Conservation (phyloP, 2,113 vertebrate genomes). For the Megalops atlanticus region DNA sequence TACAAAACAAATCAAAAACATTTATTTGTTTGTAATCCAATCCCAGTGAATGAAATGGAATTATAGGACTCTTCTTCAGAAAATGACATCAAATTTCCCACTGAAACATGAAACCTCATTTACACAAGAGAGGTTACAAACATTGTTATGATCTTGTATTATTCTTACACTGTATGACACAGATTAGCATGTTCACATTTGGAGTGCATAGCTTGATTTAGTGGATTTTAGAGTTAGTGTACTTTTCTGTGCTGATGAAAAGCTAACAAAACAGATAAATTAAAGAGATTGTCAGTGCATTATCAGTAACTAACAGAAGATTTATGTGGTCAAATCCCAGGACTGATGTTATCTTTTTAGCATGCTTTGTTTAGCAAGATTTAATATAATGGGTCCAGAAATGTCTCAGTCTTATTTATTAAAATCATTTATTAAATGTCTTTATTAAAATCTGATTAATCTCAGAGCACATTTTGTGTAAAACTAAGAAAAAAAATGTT, state of each 20-base stretch:
- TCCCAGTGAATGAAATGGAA: slow-evolving; percentile 35
- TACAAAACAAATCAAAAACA: slow-evolving; percentile 43
- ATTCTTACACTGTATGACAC: background rate
- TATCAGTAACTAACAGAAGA: slow-evolving; percentile 41
- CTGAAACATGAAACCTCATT: background rate
- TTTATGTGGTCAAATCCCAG: background rate
- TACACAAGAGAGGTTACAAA: background rate
- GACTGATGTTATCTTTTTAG: background rate
- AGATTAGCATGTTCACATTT: background rate
- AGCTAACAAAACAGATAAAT: slow-evolving; percentile 42
- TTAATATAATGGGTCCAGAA: too few relatives aligned
- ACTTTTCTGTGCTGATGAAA: background rate
- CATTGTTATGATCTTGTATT: background rate
- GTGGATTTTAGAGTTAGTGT: background rate
- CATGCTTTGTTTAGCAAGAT: background rate
- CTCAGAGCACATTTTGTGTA: too few relatives aligned
- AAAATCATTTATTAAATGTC: too few relatives aligned
- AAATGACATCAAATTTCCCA: slow-evolving; percentile 29
- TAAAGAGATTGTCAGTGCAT: slow-evolving; percentile 67
- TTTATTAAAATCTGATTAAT: too few relatives aligned
- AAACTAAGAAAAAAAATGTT: background rate
- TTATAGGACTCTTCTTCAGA: slow-evolving; percentile 35
- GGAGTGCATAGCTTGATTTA: background rate
- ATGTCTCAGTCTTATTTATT: too few relatives aligned
- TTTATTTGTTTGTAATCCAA: slow-evolving; percentile 51